Base-by-base conservation (phyloP, 2,797 vertebrate genomes). In the Phoxinus dragarum region DNA sequence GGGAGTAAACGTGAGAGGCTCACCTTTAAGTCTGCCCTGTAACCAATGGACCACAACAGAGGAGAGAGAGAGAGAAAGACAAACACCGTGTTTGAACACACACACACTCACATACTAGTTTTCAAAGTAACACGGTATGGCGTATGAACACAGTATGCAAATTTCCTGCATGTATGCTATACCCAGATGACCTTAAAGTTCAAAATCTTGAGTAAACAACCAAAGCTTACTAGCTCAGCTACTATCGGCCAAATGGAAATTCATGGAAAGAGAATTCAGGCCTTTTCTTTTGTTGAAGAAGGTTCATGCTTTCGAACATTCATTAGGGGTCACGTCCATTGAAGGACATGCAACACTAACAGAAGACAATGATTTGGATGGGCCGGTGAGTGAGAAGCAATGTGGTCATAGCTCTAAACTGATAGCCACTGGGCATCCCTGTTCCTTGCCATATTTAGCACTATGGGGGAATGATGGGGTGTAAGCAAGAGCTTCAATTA, bases 1-100 rank as follows among this genome's bases (percentile, higher is more conserved):
- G 86, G 87, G 67, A 82, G 85, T 80, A 80, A 84, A 85, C 80
- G 81, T 77, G 80, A 77, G 85, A 67, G 81, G n/a, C 68, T 78
- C 80, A 87, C 87, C 86, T 89, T 86, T 61, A 56, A 71, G 69
- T 82, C 77, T 81, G 81, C 85, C 54, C 52, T 31, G 79, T 64
- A 84, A 40, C 61, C 81, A 74, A 52, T 66, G 14, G 80, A 80
- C 79, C 66, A 83, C 59, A 82, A 72, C 31, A 44, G 61, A 75
- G 73, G 42, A 69, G 66, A 78, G 19, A 85, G 21, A 79, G 27
- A 27, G 27, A 27, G 27, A 82, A 59, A 84, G 21, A 88, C 72
- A 82, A 34, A 82, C 23, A 16, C 11, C 31, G 59, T 31, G 73
- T 56, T 76, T 74, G 42, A 74, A 73, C 44, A 82, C 61, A 49